Evolutionary conservation across 2,113 vertebrate species (phyloP).

Genomic region (Chrysemys picta): DNA sequence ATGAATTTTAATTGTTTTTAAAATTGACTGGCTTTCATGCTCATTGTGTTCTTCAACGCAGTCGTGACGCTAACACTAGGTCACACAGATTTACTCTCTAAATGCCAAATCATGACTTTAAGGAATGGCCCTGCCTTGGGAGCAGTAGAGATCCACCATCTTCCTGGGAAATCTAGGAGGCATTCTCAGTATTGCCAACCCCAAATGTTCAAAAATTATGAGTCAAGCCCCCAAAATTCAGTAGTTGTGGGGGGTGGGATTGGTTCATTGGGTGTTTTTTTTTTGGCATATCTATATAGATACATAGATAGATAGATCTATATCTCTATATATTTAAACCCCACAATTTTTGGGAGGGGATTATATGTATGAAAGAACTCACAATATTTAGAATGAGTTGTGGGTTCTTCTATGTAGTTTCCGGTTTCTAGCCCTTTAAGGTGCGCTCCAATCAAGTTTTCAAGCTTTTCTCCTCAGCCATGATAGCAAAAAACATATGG

Average conservation of each 20-base stretch:
- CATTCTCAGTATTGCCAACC: neutral
- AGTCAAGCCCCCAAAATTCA: neutral
- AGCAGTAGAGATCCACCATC: neutral
- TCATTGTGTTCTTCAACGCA: neutral
- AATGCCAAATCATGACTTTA: neutral
- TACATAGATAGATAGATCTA: too few species aligned
- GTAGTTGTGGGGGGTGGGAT: too few species aligned
- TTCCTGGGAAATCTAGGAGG: neutral
- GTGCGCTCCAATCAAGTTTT: neutral
- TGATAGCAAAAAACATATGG: neutral
- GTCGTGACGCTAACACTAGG: neutral
- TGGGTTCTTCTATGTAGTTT: neutral
- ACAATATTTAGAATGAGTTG: neutral
- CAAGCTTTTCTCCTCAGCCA: neutral
- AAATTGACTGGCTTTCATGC: neutral
- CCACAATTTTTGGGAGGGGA: too few species aligned
- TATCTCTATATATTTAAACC: too few species aligned
- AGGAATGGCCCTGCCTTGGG: neutral
- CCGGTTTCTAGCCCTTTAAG: neutral
- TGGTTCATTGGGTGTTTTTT: too few species aligned
- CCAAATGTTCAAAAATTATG: neutral
- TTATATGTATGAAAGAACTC: too few species aligned
- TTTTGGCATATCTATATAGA: too few species aligned
- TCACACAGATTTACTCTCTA: neutral
- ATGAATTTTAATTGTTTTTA: neutral